These are phyloP conservation scores for Pachyseris speciosa DNA, from an alignment of 64 coral and sea anemone genomes.

Conservation along the genomic window DNA sequence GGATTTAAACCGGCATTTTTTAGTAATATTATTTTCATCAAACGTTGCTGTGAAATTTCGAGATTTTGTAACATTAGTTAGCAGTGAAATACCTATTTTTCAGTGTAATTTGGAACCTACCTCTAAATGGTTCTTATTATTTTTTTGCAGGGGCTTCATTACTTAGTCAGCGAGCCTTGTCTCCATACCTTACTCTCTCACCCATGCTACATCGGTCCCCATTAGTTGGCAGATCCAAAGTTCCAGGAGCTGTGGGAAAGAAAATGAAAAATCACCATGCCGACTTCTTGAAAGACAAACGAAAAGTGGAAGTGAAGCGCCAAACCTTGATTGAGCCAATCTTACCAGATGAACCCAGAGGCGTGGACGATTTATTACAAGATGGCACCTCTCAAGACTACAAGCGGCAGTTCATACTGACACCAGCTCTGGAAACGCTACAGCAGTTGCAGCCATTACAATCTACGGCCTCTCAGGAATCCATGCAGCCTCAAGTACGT, in stretches of 20 bases:
- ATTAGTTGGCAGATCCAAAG: conserved; percentile 70
- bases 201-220: background rate
- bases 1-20: too few species aligned
- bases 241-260: conserved; percentile 29
- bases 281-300: background rate
- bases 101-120: too few species aligned
- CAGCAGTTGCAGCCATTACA: conserved; percentile 27
- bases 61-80: too few species aligned
- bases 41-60: too few species aligned
- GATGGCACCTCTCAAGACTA: conserved; percentile 30
- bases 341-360: background rate
- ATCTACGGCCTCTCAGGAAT: conserved; percentile 3
- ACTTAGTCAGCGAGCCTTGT: conserved; percentile 18
- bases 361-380: conserved; percentile 31
- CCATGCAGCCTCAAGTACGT: conserved; percentile 53
- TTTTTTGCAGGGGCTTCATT: conserved; percentile 46
- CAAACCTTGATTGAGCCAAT: conserved; percentile 26
- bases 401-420: conserved; percentile 77
- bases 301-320: background rate
- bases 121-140: too few species aligned
- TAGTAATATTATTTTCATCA: too few species aligned
- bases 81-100: too few species aligned
- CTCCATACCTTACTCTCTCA: conserved; percentile 18
- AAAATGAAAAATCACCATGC: background rate
- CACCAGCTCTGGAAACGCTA: conserved; percentile 39